phyloP scores from a whole-genome alignment of 2,113 vertebrate genomes.

The Pygoscelis adeliae region DNA sequence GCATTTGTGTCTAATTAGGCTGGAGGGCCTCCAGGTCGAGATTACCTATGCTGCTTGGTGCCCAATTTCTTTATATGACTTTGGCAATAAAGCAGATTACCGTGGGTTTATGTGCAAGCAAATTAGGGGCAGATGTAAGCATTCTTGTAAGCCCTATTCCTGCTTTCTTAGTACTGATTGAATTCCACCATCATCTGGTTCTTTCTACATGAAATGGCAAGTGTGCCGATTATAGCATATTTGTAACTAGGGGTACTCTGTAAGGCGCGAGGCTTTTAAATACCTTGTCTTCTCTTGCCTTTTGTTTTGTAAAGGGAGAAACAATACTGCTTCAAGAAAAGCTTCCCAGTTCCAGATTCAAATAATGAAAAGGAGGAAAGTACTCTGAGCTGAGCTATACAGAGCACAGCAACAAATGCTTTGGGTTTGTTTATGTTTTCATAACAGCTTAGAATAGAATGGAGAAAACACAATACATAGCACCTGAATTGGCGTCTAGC shows the following conservation, averaged over 20 bases:
- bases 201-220: not conserved
- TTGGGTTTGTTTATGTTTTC: not conserved
- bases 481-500: not conserved
- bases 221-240: not conserved
- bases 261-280: not conserved
- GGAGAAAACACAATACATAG: not conserved
- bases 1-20: conserved; percentile 18
- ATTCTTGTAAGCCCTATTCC: not conserved
- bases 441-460: not conserved
- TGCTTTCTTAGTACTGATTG: not conserved
- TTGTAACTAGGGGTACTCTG: not conserved
- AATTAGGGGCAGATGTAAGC: conserved; percentile 34
- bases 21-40: conserved; percentile 37
- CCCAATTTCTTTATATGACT: conserved; percentile 18
- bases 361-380: not conserved
- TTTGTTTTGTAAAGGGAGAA: not conserved
- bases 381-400: not conserved
- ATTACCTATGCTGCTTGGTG: conserved; percentile 36
- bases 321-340: not conserved
- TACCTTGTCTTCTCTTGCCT: not conserved
- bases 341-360: not conserved
- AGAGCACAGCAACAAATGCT: not conserved
- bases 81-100: conserved; percentile 48
- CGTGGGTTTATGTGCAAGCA: not conserved
- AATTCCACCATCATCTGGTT: not conserved